These are phyloP conservation scores for Lepus europaeus DNA, from an alignment of 2,113 vertebrate species.

Conservation along the genomic window DNA sequence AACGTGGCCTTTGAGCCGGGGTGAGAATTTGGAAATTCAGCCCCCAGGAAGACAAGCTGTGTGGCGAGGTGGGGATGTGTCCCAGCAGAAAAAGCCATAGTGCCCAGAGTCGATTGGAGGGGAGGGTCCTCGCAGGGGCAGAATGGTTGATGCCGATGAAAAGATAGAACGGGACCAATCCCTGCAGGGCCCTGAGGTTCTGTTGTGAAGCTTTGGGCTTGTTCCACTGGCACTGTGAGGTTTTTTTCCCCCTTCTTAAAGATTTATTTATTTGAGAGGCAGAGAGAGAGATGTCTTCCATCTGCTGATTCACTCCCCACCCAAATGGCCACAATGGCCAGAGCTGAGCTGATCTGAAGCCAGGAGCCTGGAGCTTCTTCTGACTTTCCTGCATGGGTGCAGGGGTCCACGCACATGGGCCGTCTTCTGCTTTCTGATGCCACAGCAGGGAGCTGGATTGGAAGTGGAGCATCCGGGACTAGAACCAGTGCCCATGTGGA, in stretches of 20 bases:
- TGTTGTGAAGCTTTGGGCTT: not conserved
- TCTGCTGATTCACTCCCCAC: too few species aligned
- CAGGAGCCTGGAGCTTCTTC: too few species aligned
- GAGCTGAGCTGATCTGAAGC: too few species aligned
- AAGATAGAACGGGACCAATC: not conserved
- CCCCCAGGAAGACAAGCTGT: not conserved
- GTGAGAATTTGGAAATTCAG: constrained; percentile 45
- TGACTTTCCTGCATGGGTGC: too few species aligned
- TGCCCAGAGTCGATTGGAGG: not conserved
- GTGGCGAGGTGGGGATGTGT: not conserved
- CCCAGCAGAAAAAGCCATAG: not conserved
- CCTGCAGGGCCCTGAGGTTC: not conserved
- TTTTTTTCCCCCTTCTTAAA: not conserved
- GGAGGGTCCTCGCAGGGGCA: not conserved
- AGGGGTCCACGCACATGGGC: too few species aligned
- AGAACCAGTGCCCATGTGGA: too few species aligned
- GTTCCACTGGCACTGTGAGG: not conserved
- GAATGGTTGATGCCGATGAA: not conserved
- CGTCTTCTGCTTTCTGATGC: too few species aligned
- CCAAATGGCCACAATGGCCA: too few species aligned
- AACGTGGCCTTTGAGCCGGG: not conserved
- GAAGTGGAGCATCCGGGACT: too few species aligned
- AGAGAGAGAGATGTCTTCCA: too few species aligned
- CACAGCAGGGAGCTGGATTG: too few species aligned
- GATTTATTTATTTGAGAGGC: not conserved